These are phyloP conservation scores for Antechinus stuartii DNA, from an alignment of 2,113 vertebrate species.

Conservation along the genomic window DNA sequence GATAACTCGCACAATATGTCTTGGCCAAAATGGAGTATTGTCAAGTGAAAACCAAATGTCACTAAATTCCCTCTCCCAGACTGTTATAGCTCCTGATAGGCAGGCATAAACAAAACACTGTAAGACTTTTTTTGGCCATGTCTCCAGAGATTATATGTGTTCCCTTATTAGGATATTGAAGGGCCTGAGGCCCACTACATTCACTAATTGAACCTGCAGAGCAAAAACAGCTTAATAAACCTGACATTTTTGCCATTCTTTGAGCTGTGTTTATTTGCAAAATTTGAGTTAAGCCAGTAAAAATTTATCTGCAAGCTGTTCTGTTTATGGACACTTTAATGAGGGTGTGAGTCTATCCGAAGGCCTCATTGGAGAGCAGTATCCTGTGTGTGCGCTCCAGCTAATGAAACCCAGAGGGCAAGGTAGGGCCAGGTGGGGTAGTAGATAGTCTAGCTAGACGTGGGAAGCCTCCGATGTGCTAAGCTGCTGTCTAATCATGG, in stretches of 20 bases:
- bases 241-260: conserved; percentile 65
- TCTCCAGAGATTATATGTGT: conserved; percentile 48
- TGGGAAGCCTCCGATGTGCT: neutral
- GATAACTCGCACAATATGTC: neutral
- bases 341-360: conserved; percentile 48
- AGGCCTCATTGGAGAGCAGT: conserved; percentile 53
- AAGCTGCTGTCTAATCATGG: conserved; percentile 15
- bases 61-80: neutral
- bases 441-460: conserved; percentile 14
- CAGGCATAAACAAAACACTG: conserved; percentile 37
- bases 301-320: conserved; percentile 53
- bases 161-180: conserved; percentile 71
- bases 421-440: neutral
- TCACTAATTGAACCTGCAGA: conserved; percentile 61
- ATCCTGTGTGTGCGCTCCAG: conserved; percentile 21
- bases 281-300: conserved; percentile 26
- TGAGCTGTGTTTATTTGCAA: conserved; percentile 69
- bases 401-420: conserved; percentile 46
- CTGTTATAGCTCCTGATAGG: neutral
- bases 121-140: conserved; percentile 28
- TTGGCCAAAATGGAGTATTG: conserved; percentile 27
- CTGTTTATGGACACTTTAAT: neutral
- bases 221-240: conserved; percentile 55
- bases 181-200: conserved; percentile 45
- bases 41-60: neutral